A percentile compares a stretch with the other conserved stretches of the same genome.
phyloP scores from a whole-genome alignment of 1,140 invertebrate genomes.

The Cecropterus lyciades region DNA sequence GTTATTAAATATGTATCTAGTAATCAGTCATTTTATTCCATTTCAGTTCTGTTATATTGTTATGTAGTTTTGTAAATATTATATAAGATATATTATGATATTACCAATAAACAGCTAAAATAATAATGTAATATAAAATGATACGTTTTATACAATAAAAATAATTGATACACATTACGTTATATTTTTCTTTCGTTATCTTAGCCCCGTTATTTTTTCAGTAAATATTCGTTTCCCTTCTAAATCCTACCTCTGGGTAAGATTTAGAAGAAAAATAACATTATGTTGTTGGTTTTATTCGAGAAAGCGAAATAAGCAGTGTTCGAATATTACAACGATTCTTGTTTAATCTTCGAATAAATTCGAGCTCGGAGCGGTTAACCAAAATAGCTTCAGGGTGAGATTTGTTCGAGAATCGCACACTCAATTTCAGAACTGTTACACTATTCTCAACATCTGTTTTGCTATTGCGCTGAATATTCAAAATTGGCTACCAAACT shows the following conservation, averaged over 20 bases:
- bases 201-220: too few relatives aligned
- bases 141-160: conserved; percentile 20
- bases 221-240: too few relatives aligned
- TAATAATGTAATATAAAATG: conserved; percentile 14
- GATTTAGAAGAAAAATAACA: too few relatives aligned
- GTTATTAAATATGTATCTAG: conserved; percentile 33
- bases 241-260: too few relatives aligned
- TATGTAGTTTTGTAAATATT: conserved; percentile 59
- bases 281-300: neutral
- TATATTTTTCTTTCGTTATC: conserved; percentile 1
- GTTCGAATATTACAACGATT: conserved; percentile 15
- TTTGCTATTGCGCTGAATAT: conserved; percentile 21
- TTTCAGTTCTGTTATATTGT: conserved; percentile 50
- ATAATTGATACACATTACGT: neutral
- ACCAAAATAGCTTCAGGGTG: conserved; percentile 30
- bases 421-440: conserved; percentile 27
- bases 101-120: conserved; percentile 24
- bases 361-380: conserved; percentile 27
- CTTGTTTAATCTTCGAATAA: conserved; percentile 33
- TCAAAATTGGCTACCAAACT: conserved; percentile 6
- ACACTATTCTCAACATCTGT: conserved; percentile 33
- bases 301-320: conserved; percentile 12
- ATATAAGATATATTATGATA: conserved; percentile 17
- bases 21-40: conserved; percentile 64
- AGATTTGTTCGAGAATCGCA: conserved; percentile 32